Base-by-base conservation (phyloP, 1,140 invertebrate species). In the Teleogryllus occipitalis region DNA sequence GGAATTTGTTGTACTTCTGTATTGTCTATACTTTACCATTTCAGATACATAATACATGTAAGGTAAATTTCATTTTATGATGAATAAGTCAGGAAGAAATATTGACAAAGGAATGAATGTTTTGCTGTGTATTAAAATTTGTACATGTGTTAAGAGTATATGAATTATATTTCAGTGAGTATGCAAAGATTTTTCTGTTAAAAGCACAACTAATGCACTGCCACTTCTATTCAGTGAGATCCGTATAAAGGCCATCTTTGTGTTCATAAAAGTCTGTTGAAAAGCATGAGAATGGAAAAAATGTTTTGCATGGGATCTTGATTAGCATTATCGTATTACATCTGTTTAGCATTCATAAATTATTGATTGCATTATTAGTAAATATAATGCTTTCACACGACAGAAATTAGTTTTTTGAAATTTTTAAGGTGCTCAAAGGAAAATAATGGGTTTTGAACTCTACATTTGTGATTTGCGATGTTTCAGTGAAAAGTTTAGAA, bases 1-100 rank as follows among this genome's bases (percentile, higher is more conserved):
- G 48, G 76, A 47, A 77, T 77, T 54, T 54, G 76, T 54, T 49
- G 76, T 77, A 47, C 76, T 77, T 18, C 76, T 77, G 47, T 77
- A 77, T 48, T 65, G 54, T 65, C 54, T 65, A 10, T 65, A 10
- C 54, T 14, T 65, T 65, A 65, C 54, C 18, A 65, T 65, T 65
- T 65, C 54, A 14, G 18, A 65, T 65, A 65, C 54, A 65, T 65
- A 65, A 14, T 65, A 14, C 54, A 65, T 65, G 54, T 65, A 65
- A 10, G 54, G 18, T 65, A 65, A 65, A 65, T 10, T 65, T 14
- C 10, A 14, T 65, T 65, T 65, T 65, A 65, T 65, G 54, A 65
- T 18, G 18, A 10, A 65, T 65, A 65, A 65, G 54, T 65, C 18
- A 18, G 27, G 27, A 39, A 39, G 27, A 39, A 39, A 39, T 39